Evolutionary conservation across 2,888 invertebrate species (phyloP), one percentile per base, ranked within the genome.

Genomic region (Odontomyia ornata): DNA sequence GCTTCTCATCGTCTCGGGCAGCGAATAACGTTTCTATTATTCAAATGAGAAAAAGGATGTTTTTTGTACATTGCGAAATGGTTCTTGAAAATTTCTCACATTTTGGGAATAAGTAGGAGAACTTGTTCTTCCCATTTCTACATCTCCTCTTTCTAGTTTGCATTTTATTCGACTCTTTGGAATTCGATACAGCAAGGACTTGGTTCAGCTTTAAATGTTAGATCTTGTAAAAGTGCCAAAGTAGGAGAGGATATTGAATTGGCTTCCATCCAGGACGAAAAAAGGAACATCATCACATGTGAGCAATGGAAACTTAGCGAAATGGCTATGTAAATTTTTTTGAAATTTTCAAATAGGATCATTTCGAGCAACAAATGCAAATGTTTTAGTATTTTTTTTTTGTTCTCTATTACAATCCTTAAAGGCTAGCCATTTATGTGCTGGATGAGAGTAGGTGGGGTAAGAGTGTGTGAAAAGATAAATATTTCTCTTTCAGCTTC

Each of bases 41-140:
- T 67, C 67, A 67, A 67, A 67, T 67, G 67, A 67, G 67, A 25
- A n/a, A n/a, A 60, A 60, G 60, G 60, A 67, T 67, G 46, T 11
- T 15, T 28, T 13, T 64, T 5, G n/a, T n/a, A n/a, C n/a, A n/a
- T n/a, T n/a, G 11, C 46, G 67, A 43, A 64, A 43, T 21, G 67
- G 21, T 67, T 67, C 21, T 67, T 7, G 67, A 27, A 46, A 67
- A 46, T 67, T 67, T 67, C 67, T 46, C 67, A 67, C 67, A 67
- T 67, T 67, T 46, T 15, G 67, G 28, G 18, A 46, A 52, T n/a
- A n/a, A n/a, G 52, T 52, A 52, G 18, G 18, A 52, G 52, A 52
- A 52, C 36, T 5, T 36, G 36, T 36, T 36, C 36, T n/a, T n/a
- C n/a, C n/a, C n/a, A 9, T 9, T 36, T 36, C 9, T 36, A 36